A percentile compares a stretch with the other conserved stretches of the same genome.
Evolutionary conservation across 2,888 invertebrate genomes (phyloP).

Genomic region (Dasypolia templi): DNA sequence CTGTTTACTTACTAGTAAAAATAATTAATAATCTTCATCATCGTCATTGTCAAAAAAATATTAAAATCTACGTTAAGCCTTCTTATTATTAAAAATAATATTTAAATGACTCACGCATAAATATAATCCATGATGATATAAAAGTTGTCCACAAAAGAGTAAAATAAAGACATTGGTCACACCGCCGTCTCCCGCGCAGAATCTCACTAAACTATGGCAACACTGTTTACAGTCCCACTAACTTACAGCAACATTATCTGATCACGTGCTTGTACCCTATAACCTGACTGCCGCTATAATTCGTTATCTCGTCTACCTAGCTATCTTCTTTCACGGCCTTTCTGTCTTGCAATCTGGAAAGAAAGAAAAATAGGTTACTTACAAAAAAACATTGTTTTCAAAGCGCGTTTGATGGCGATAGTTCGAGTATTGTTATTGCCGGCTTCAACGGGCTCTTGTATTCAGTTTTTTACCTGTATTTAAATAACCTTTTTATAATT

Average conservation of each 20-base stretch:
- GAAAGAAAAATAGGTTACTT: neutral
- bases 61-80: constrained; percentile 27
- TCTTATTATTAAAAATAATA: constrained; percentile 10
- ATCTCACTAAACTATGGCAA: constrained; percentile 81
- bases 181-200: constrained; percentile 50
- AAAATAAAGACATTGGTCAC: constrained; percentile 4
- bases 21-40: neutral
- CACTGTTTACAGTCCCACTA: constrained; percentile 74
- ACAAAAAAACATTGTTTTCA: too few relatives aligned
- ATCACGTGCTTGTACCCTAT: constrained; percentile 75
- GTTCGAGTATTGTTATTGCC: too few relatives aligned
- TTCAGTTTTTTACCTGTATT: too few relatives aligned
- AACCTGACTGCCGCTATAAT: constrained; percentile 70
- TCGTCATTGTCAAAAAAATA: neutral
- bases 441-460: too few relatives aligned
- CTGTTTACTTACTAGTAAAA: constrained; percentile 14
- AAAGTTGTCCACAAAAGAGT: constrained; percentile 7
- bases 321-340: constrained; percentile 65
- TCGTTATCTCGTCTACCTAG: constrained; percentile 72
- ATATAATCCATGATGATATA: constrained; percentile 15
- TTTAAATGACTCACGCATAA: constrained; percentile 1
- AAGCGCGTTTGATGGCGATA: too few relatives aligned
- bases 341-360: constrained; percentile 63
- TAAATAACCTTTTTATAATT: too few relatives aligned
- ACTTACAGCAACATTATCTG: constrained; percentile 72